Conservation (phyloP, 1,140 invertebrate genomes). For the Pteromalus puparum region DNA sequence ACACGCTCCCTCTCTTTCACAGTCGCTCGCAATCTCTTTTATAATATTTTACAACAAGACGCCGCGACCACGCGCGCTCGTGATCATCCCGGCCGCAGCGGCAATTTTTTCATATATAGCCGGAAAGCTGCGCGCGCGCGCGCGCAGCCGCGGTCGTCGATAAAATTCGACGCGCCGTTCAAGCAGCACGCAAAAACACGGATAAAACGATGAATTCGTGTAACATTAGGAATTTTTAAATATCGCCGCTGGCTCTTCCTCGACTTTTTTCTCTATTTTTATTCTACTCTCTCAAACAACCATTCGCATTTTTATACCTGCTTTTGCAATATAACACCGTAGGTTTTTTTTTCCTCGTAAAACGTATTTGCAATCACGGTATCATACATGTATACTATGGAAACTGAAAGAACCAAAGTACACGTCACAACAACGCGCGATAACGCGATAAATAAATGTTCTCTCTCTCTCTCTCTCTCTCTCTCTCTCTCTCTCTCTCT, state of each 20-base stretch:
- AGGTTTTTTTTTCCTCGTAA: conserved; percentile 4
- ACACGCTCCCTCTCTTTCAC: background rate
- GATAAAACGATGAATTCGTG: conserved; percentile 50
- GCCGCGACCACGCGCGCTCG: background rate
- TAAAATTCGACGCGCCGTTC: conserved; percentile 41
- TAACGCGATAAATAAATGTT: conserved; percentile 28
- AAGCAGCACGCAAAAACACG: conserved; percentile 46
- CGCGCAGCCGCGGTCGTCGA: conserved; percentile 36
- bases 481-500: background rate
- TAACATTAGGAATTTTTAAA: conserved; percentile 52
- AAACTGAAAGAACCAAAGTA: background rate
- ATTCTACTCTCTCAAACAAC: conserved; percentile 26
- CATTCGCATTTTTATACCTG: conserved; percentile 28
- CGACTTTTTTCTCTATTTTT: background rate
- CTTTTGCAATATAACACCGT: conserved; percentile 28
- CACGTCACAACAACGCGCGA: conserved; percentile 4
- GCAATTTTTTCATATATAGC: background rate
- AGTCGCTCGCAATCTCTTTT: conserved; percentile 24
- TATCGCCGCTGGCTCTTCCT: background rate
- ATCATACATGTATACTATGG: background rate
- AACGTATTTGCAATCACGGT: conserved; percentile 1
- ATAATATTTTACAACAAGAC: conserved; percentile 46
- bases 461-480: too few relatives aligned
- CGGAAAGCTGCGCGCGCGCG: background rate
- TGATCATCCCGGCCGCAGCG: background rate